Conservation (phyloP, 2,888 invertebrate species). For the Bibio marci region DNA sequence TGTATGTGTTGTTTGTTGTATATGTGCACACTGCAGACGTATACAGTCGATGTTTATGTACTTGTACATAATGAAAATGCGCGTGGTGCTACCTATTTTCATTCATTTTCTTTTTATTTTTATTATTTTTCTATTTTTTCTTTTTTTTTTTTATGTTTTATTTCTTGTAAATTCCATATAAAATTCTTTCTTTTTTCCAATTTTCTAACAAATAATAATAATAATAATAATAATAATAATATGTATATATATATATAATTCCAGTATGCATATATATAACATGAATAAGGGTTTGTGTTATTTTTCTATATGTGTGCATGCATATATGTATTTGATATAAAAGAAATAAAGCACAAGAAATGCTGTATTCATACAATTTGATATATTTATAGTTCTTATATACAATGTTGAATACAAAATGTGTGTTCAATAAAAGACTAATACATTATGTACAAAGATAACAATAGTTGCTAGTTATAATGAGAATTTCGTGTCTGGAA, state of each 20-base stretch:
- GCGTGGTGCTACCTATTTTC: no score
- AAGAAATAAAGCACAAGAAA: constrained; percentile 2
- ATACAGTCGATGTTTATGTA: no score
- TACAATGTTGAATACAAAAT: constrained; percentile 2
- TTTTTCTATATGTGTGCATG: background rate
- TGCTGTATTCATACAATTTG: background rate
- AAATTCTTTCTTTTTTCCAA: background rate
- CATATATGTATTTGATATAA: no score
- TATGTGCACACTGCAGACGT: no score
- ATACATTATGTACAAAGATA: constrained; percentile 6
- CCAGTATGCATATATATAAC: background rate
- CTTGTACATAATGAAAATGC: no score
- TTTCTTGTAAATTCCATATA: no score
- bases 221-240: no score
- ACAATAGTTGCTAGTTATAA: constrained; percentile 6
- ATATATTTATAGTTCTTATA: constrained; percentile 2
- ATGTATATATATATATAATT: no score
- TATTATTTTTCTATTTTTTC: no score
- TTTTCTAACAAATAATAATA: no score
- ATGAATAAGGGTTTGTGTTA: background rate
- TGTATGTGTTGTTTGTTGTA: no score
- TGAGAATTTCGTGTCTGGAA: constrained; percentile 7
- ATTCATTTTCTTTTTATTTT: background rate
- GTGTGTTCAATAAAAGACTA: constrained; percentile 6
- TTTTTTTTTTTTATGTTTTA: no score